Base-by-base conservation (phyloP, 1,140 invertebrate species). In the Spodoptera litura region DNA sequence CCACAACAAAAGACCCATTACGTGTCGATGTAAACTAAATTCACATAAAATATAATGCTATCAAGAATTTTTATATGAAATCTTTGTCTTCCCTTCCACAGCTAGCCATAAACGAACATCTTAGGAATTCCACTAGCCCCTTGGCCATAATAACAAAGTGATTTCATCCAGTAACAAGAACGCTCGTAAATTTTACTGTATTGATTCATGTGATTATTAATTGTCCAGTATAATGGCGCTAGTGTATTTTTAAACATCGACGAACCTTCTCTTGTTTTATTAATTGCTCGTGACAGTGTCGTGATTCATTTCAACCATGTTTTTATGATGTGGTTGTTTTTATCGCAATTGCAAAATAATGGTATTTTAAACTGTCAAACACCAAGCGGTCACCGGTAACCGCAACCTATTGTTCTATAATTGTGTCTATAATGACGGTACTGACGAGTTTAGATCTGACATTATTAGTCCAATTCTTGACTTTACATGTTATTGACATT, bases 181-280 rank as follows among this genome's bases (percentile, higher is more conserved):
- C 79, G 58, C 8, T 61, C 27, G 74, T 81, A 78, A 78, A 81
- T 78, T 68, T 12, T 55, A 31, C 52, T 58, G 44, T 68, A 81
- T 78, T 78, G 75, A 81, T 81, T 77, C 75, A 78, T 77, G 58
- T 55, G 64, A 74, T 77, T 78, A 82, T 75, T 81, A 78, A 81
- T 81, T 75, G 55, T 73, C 6, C 15, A 51, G 15, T 70, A 56
- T 68, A 77, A 77, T 56, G 52, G 62, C 4, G 25, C 66, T 35
- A 64, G 44, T 76, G 35, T 64, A 56, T 68, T 56, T 68, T 77
- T 56, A 68, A 13, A 62, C 59, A 52, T 44, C 49, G 31, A 20
- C 62, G 52, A 51, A n/a, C 8, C 59, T 61, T 9, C 38, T 13
- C 3, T 62, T 31, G 15, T 62, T 12, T 20, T 13, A 49, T 11